Evolutionary conservation across 2,797 vertebrate species (phyloP).

Genomic region (Fistularia commersonii): DNA sequence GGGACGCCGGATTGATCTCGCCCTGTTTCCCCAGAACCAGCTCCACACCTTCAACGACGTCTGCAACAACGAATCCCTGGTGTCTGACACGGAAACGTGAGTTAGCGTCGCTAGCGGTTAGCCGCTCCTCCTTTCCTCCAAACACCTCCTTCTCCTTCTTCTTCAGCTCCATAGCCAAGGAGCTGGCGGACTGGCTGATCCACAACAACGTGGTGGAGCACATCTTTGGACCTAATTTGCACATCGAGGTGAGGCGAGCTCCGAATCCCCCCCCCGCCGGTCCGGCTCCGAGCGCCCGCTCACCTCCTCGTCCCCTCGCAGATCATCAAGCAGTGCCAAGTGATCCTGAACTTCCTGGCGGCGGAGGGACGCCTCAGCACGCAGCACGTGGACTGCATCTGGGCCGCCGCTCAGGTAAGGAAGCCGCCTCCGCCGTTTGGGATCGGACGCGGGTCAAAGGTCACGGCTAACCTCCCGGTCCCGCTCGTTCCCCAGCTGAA

Average conservation of each 20-base stretch:
- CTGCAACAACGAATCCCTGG: constrained; percentile 98
- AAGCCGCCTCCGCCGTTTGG: background rate
- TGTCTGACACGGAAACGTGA: constrained; percentile 99
- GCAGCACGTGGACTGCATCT: constrained; percentile 97
- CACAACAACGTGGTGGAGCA: constrained; percentile 96
- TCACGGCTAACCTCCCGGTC: too few relatives aligned
- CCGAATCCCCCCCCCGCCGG: too few relatives aligned
- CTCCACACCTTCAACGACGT: constrained; percentile 98
- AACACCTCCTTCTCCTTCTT: background rate
- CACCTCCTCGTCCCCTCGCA: too few relatives aligned
- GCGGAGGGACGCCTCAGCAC: constrained; percentile 96
- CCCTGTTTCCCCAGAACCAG: constrained; percentile 82
- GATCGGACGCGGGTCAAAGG: too few relatives aligned
- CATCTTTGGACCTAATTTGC: constrained; percentile 95
- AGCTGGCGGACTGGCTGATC: constrained; percentile 92
- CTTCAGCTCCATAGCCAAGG: constrained; percentile 93
- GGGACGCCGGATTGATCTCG: too few relatives aligned
- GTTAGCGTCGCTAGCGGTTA: constrained; percentile 43
- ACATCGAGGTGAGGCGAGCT: constrained; percentile 93
- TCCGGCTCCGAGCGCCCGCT: too few relatives aligned
- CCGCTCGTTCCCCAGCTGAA: constrained; percentile 78
- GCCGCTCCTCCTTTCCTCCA: too few relatives aligned
- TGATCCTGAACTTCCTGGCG: constrained; percentile 98
- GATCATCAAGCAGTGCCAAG: constrained; percentile 99
- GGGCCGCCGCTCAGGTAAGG: constrained; percentile 94